phyloP scores from a whole-genome alignment of 2,113 vertebrate species.

The Turnix velox region DNA sequence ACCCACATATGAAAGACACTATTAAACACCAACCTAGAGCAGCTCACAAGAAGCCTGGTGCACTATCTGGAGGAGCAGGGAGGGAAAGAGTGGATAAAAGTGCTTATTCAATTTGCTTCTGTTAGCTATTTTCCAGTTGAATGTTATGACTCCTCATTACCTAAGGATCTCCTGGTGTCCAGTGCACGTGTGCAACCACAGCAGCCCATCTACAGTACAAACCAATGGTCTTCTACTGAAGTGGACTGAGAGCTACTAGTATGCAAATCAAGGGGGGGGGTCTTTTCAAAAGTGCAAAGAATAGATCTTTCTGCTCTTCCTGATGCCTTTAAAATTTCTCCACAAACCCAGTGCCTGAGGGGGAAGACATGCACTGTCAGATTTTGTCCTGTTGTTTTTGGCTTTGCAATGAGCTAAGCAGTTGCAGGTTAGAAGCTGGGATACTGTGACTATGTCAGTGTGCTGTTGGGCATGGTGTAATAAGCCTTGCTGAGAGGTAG shows the following conservation, averaged over 20 bases:
- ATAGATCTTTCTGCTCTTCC: background rate
- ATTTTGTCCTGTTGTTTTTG: background rate
- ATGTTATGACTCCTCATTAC: background rate
- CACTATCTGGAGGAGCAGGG: accelerated
- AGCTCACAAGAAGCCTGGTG: background rate
- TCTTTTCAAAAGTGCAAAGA: background rate
- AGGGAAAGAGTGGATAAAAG: background rate
- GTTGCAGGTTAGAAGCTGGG: background rate
- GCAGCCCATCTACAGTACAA: background rate
- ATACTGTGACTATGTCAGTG: background rate
- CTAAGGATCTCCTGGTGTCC: background rate
- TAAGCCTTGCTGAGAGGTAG: constrained; percentile 29
- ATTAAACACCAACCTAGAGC: background rate
- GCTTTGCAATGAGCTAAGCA: background rate
- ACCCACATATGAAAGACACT: background rate
- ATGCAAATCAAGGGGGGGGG: background rate
- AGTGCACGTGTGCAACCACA: accelerated
- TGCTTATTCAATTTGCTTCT: background rate
- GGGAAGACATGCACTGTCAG: background rate
- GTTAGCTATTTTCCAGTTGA: background rate
- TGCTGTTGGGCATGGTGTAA: background rate
- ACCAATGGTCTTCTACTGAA: background rate
- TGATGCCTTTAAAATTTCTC: background rate
- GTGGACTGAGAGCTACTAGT: background rate
- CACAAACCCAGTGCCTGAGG: background rate